A percentile compares a stretch with the other conserved stretches of the same genome.
Evolutionary conservation across 2,113 vertebrate genomes (phyloP).

Genomic region (Dromas ardeola): DNA sequence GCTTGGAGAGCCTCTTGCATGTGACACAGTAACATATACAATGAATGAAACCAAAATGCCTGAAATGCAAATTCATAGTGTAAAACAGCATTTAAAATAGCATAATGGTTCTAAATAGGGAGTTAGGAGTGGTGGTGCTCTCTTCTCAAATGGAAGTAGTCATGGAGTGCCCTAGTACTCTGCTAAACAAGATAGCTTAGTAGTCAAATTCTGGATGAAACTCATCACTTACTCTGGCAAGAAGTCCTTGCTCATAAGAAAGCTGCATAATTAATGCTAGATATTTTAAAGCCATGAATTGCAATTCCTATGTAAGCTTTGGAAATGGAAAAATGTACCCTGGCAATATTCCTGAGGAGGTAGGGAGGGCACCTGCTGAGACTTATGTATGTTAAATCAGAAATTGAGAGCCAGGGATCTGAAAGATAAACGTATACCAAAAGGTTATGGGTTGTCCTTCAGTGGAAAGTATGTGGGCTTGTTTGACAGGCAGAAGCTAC

Average conservation of each 20-base stretch:
- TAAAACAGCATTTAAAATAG: not conserved
- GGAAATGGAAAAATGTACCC: not conserved
- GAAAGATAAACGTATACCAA: not conserved
- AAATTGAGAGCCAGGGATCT: not conserved
- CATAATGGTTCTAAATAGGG: not conserved
- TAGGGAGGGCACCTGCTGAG: not conserved
- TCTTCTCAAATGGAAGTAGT: not conserved
- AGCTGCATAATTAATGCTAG: conserved; percentile 23
- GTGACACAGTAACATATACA: not conserved
- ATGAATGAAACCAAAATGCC: not conserved
- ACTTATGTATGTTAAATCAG: not conserved
- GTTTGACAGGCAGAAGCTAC: not conserved
- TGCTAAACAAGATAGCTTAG: not conserved
- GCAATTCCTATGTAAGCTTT: not conserved
- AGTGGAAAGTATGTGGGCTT: not conserved
- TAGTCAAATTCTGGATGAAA: conserved; percentile 12
- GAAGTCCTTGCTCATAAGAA: not conserved
- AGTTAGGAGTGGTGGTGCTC: not conserved
- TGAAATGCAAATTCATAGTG: not conserved
- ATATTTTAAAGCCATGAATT: not conserved
- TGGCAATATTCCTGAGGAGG: not conserved
- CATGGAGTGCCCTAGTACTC: not conserved
- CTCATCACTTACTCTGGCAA: not conserved
- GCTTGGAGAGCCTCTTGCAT: not conserved
- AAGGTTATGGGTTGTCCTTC: not conserved